Conservation (phyloP, 2,797 vertebrate species). For the Alca torda region DNA sequence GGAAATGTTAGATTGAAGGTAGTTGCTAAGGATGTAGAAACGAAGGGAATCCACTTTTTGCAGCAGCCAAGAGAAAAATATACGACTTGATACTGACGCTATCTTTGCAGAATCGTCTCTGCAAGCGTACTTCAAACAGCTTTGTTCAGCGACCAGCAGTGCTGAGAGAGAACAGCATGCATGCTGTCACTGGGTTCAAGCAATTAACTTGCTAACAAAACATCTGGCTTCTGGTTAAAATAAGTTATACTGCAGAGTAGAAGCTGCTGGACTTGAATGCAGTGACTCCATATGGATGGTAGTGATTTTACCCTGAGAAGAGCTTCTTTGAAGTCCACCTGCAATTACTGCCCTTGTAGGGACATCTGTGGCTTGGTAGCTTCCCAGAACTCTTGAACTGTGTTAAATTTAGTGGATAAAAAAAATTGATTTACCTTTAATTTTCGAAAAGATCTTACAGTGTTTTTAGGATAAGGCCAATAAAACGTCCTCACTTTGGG, state of each 20-base stretch:
- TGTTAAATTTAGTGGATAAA: background rate
- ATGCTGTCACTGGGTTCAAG: background rate
- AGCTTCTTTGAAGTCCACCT: background rate
- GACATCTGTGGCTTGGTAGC: background rate
- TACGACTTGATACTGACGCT: background rate
- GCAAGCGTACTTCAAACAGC: background rate
- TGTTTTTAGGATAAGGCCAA: background rate
- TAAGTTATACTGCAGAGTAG: background rate
- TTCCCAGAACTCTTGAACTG: background rate
- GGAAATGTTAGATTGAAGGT: background rate
- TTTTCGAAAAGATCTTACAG: background rate
- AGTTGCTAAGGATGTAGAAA: background rate
- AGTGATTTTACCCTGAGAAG: background rate
- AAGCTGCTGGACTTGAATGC: background rate
- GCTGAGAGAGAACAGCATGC: slow-evolving; percentile 26
- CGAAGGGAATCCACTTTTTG: background rate
- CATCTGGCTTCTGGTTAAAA: slow-evolving; percentile 17
- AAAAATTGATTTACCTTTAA: background rate
- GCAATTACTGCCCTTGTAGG: background rate
- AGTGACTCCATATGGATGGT: background rate
- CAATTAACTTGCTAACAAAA: slow-evolving; percentile 48
- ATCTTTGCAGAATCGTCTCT: background rate
- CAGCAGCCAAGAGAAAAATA: background rate
- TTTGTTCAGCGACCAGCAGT: background rate
- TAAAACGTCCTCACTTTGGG: background rate